Conservation (phyloP, 2,888 invertebrate species). For the Tricholauxania praeusta region DNA sequence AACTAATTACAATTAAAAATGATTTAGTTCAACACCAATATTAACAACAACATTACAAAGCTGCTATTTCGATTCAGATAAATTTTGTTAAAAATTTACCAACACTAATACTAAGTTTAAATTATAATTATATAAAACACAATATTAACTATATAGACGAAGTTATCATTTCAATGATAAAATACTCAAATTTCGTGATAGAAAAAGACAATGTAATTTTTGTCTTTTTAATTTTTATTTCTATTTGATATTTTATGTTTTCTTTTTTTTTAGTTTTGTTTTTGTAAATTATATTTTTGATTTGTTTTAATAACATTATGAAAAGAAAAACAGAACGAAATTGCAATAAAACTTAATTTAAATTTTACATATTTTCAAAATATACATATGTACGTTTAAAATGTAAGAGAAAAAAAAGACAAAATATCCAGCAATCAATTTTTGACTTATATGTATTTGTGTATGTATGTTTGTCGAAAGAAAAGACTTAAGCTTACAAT, state of each 20-base stretch:
- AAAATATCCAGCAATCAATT: slow-evolving; percentile 5
- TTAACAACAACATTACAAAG: neutral
- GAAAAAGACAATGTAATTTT: slow-evolving; percentile 55
- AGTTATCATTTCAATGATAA: slow-evolving; percentile 21
- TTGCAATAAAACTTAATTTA: slow-evolving; percentile 9
- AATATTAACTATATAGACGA: slow-evolving; percentile 15
- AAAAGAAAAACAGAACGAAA: slow-evolving; percentile 7
- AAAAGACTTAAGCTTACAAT: slow-evolving; percentile 32
- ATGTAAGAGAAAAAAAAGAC: slow-evolving; percentile 20
- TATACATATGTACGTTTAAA: slow-evolving; percentile 30
- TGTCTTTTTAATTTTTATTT: slow-evolving; percentile 49
- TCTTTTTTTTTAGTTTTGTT: neutral
- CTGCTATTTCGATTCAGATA: neutral
- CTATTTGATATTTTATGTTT: neutral
- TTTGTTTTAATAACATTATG: slow-evolving; percentile 36
- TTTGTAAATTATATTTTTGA: slow-evolving; percentile 9
- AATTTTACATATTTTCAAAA: slow-evolving; percentile 7
- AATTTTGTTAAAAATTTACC: slow-evolving; percentile 2
- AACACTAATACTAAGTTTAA: slow-evolving; percentile 26
- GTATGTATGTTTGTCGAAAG: slow-evolving; percentile 11
- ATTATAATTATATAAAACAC: neutral
- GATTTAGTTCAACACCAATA: neutral
- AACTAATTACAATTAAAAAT: neutral
- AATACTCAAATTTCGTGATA: slow-evolving; percentile 68
- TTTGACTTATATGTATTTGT: slow-evolving; percentile 4